These are phyloP conservation scores for Galeopterus variegatus DNA, from an alignment of 2,113 vertebrate species.

Conservation along the genomic window DNA sequence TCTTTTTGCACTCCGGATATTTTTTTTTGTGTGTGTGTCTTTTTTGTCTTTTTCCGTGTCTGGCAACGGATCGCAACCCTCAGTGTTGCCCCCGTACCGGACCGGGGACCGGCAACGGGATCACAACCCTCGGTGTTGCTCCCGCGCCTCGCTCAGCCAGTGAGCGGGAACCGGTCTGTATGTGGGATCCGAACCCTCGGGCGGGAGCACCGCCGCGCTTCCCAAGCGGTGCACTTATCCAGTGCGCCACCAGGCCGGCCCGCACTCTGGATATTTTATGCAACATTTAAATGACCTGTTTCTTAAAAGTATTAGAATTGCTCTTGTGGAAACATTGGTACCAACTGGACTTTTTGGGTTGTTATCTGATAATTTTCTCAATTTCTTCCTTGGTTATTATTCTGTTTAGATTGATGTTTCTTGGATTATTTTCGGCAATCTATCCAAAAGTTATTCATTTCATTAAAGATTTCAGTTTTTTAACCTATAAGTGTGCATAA, in stretches of 20 bases:
- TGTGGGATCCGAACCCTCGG: no score
- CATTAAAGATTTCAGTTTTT: constrained; percentile 55
- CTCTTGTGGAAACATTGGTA: background rate
- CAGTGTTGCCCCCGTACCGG: no score
- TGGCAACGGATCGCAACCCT: no score
- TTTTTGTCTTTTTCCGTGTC: no score
- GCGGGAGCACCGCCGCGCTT: no score
- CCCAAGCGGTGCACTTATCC: no score
- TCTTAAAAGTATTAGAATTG: constrained; percentile 36
- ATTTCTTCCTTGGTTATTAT: constrained; percentile 22
- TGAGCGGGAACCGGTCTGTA: no score
- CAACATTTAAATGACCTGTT: background rate
- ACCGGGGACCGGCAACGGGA: no score
- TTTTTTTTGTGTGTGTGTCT: no score
- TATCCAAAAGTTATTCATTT: constrained; percentile 53
- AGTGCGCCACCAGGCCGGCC: background rate
- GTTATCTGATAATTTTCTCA: constrained; percentile 21
- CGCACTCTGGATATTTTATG: background rate
- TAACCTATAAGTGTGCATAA: background rate
- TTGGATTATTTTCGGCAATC: constrained; percentile 52
- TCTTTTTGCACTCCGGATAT: background rate
- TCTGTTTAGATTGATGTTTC: constrained; percentile 46
- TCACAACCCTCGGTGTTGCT: no score
- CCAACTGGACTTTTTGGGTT: background rate
- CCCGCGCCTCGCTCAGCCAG: no score